Evolutionary conservation across 2,888 invertebrate species (phyloP).

Genomic region (Geotrupes spiniger): DNA sequence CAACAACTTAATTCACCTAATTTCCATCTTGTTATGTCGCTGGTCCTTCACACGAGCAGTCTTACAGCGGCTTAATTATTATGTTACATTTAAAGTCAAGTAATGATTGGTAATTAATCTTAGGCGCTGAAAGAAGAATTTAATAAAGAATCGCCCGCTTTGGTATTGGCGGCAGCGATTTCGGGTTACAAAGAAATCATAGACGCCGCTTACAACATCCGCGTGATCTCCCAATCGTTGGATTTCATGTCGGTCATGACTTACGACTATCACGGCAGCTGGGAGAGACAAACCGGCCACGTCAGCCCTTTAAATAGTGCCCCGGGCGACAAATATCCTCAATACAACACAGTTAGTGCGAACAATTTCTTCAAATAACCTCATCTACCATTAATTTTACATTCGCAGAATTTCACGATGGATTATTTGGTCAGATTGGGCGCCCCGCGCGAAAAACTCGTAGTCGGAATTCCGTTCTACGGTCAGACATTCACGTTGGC

Average conservation of each 20-base stretch:
- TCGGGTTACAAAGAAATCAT: constrained; percentile 92
- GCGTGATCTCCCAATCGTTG: constrained; percentile 63
- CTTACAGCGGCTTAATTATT: no score
- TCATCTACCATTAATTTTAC: no score
- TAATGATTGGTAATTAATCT: constrained; percentile 23
- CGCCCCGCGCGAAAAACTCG: constrained; percentile 73
- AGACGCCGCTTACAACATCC: constrained; percentile 78
- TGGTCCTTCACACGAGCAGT: no score
- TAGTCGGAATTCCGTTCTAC: constrained; percentile 82
- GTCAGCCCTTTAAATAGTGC: constrained; percentile 72
- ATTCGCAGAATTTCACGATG: constrained; percentile 83
- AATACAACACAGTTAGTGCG: constrained; percentile 71
- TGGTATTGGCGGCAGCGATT: constrained; percentile 77
- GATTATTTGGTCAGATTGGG: constrained; percentile 71
- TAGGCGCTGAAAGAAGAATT: constrained; percentile 67
- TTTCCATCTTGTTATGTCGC: no score
- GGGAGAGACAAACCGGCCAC: constrained; percentile 78
- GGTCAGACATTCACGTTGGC: constrained; percentile 79
- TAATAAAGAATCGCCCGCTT: constrained; percentile 59
- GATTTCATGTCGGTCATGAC: constrained; percentile 85
- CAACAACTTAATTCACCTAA: no score
- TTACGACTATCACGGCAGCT: constrained; percentile 88
- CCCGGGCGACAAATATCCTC: constrained; percentile 65
- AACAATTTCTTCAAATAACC: no score
- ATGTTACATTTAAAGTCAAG: no score